These are phyloP conservation scores for Meriones psammophilus DNA, from an alignment of 2,797 vertebrate genomes.

Conservation along the genomic window DNA sequence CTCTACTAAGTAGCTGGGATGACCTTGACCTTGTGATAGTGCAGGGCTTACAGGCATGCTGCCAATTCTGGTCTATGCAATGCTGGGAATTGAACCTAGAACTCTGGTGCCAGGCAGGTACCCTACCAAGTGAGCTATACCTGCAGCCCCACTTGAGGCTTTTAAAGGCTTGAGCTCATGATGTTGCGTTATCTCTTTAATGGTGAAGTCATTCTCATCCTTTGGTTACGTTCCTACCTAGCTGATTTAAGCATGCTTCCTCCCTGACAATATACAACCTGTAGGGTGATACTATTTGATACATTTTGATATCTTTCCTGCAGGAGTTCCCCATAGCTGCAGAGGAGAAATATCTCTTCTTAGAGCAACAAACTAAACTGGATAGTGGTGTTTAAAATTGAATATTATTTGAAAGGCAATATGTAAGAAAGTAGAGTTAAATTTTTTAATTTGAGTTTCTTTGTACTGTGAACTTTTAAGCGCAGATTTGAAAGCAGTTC, in stretches of 20 bases:
- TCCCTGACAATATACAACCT: not conserved
- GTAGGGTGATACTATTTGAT: not conserved
- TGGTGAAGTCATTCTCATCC: not conserved
- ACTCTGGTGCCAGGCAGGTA: not conserved
- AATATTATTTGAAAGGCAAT: slow-evolving; percentile 5
- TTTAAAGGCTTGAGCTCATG: not conserved
- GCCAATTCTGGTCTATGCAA: not conserved
- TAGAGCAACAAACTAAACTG: not conserved
- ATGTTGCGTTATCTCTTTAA: slow-evolving; percentile 26
- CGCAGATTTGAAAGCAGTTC: no score
- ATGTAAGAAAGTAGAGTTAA: slow-evolving; percentile 17
- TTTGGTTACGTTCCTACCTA: slow-evolving; percentile 33
- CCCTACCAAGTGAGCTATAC: not conserved
- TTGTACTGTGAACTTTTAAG: no score
- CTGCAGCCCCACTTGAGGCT: not conserved
- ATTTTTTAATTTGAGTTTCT: not conserved
- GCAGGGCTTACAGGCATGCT: not conserved
- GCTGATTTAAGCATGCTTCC: not conserved
- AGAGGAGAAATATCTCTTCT: not conserved
- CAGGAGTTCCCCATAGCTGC: not conserved
- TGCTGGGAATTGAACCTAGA: not conserved
- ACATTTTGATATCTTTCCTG: slow-evolving; percentile 21
- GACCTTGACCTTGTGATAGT: not conserved
- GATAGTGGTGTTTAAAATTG: slow-evolving; percentile 33
- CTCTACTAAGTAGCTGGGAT: not conserved